Evolutionary conservation across 2,888 invertebrate species (phyloP).

Genomic region (Bellardia bayeri): DNA sequence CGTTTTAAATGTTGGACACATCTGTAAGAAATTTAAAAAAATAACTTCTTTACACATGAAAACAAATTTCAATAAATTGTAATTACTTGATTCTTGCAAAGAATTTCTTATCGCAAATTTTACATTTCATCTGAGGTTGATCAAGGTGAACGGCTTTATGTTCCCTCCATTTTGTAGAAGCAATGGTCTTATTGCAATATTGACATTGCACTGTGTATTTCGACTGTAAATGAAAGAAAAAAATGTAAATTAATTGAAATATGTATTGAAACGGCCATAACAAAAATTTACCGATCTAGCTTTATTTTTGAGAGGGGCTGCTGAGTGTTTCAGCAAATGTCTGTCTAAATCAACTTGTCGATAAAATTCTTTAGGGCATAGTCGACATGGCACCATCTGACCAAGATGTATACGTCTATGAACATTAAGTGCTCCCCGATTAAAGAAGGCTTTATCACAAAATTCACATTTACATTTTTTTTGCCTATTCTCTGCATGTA

Average conservation of each 20-base stretch:
- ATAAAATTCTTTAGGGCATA: constrained; percentile 59
- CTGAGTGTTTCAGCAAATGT: constrained; percentile 44
- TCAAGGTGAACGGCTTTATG: constrained; percentile 54
- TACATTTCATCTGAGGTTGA: constrained; percentile 59
- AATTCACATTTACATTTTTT: constrained; percentile 68
- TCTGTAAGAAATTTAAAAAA: no score
- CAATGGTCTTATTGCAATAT: constrained; percentile 41
- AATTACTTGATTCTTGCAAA: constrained; percentile 44
- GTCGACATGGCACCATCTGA: constrained; percentile 49
- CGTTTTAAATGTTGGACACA: no score
- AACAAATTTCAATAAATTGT: no score
- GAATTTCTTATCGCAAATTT: constrained; percentile 58
- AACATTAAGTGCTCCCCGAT: constrained; percentile 74
- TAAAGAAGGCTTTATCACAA: constrained; percentile 73
- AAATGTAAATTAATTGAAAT: no score
- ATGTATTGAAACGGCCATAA: no score
- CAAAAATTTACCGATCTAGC: constrained; percentile 14
- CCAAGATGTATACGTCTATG: constrained; percentile 69
- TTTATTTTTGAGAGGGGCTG: neutral
- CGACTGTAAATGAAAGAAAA: neutral
- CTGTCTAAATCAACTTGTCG: constrained; percentile 54
- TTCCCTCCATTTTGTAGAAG: constrained; percentile 1
- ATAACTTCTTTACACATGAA: no score
- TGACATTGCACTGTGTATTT: constrained; percentile 55
- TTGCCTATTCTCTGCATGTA: constrained; percentile 72